Conservation (phyloP, 2,113 vertebrate genomes). For the Elgaria multicarinata region DNA sequence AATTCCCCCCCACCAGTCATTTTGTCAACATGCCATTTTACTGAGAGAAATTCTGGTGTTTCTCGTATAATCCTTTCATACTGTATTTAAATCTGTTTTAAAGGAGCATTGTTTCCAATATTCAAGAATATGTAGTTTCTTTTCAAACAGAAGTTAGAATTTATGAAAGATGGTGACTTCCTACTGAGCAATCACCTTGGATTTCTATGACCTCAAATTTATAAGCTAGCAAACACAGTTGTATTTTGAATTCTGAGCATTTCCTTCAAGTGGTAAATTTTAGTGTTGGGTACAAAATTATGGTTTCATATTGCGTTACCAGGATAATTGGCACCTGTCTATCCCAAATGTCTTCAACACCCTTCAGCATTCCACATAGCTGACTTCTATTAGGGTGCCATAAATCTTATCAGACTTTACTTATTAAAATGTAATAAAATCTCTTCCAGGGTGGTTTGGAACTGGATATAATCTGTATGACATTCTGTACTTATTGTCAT, state of each 20-base stretch:
- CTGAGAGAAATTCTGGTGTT: background rate
- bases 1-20: background rate
- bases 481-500: slow-evolving; percentile 31
- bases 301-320: background rate
- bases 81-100: slow-evolving; percentile 21
- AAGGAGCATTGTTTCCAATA: slow-evolving; percentile 3
- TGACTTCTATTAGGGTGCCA: background rate
- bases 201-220: slow-evolving; percentile 19
- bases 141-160: slow-evolving; percentile 2
- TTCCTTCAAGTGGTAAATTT: background rate
- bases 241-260: background rate
- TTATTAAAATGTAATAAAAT: slow-evolving; percentile 9
- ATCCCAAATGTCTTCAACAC: background rate
- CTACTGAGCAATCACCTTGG: slow-evolving; percentile 3
- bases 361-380: background rate
- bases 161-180: slow-evolving; percentile 18
- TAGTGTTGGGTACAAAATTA: background rate
- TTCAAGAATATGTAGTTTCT: background rate
- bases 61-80: background rate
- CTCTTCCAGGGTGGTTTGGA: background rate
- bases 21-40: background rate
- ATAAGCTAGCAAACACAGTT: slow-evolving; percentile 1
- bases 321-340: slow-evolving; percentile 5
- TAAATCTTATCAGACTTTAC: slow-evolving; percentile 15
- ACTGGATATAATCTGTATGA: background rate